phyloP scores from a whole-genome alignment of 1,140 invertebrate genomes.

The Atta cephalotes region DNA sequence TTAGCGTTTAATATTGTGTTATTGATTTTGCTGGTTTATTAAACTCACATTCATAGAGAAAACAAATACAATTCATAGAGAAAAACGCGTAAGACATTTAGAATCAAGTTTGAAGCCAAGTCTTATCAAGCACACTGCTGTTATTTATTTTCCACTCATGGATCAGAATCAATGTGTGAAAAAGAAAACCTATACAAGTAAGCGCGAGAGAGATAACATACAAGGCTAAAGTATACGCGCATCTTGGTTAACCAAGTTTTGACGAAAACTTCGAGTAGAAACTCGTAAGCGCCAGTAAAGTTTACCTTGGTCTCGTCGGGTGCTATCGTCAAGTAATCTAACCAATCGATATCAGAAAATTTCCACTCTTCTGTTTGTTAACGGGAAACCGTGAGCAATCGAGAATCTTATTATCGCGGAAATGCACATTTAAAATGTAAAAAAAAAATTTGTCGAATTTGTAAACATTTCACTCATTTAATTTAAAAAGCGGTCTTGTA shows the following conservation, averaged over 20 bases:
- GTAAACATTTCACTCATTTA: not conserved
- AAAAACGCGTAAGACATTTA: not conserved
- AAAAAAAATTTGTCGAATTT: too few relatives aligned
- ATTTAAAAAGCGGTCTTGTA: not conserved
- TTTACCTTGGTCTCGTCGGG: conserved; percentile 31
- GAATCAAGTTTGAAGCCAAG: not conserved
- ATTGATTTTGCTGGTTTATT: not conserved
- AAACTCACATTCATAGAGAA: too few relatives aligned
- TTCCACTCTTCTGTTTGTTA: conserved; percentile 26
- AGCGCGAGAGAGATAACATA: not conserved
- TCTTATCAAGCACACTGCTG: not conserved
- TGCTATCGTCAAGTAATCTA: conserved; percentile 9
- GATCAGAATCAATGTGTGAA: not conserved
- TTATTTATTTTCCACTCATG: not conserved
- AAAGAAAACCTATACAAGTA: not conserved
- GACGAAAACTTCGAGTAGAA: conserved; percentile 13
- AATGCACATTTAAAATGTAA: not conserved
- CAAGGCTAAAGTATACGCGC: not conserved
- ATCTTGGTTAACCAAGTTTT: not conserved
- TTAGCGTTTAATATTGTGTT: not conserved
- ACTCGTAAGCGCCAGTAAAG: conserved; percentile 14
- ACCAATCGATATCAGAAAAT: conserved; percentile 46
- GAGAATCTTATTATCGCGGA: not conserved
- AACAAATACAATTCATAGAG: not conserved
- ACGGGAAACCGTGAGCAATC: not conserved